These are phyloP conservation scores for Limonius californicus DNA, from an alignment of 1,140 invertebrate genomes.

Conservation along the genomic window DNA sequence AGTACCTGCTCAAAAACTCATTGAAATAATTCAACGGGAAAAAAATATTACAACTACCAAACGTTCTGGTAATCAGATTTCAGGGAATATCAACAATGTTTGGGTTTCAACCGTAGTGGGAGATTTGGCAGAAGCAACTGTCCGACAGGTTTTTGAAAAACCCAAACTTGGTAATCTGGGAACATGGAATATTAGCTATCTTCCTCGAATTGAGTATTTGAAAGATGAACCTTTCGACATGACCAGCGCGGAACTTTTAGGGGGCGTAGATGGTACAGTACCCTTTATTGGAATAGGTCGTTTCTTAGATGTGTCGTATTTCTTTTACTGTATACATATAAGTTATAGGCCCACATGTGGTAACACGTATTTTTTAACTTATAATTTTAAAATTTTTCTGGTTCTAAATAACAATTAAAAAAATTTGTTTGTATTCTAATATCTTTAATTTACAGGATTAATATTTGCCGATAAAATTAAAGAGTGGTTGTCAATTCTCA, in stretches of 20 bases:
- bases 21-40: slow-evolving; percentile 25
- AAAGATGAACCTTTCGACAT: slow-evolving; percentile 53
- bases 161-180: slow-evolving; percentile 55
- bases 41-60: slow-evolving; percentile 19
- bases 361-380: too few relatives aligned
- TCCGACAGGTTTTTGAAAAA: slow-evolving; percentile 55
- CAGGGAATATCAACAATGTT: slow-evolving; percentile 52
- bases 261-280: slow-evolving; percentile 60
- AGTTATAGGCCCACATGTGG: too few relatives aligned
- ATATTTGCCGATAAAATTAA: slow-evolving; percentile 55
- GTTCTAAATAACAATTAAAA: too few relatives aligned
- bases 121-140: slow-evolving; percentile 59
- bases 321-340: too few relatives aligned
- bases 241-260: slow-evolving; percentile 62
- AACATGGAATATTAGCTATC: slow-evolving; percentile 61
- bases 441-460: slow-evolving; percentile 52
- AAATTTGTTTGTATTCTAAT: slow-evolving; percentile 17
- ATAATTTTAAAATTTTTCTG: too few relatives aligned
- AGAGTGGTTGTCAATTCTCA: slow-evolving; percentile 50
- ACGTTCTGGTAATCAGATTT: slow-evolving; percentile 9
- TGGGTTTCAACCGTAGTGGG: slow-evolving; percentile 62
- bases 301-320: too few relatives aligned
- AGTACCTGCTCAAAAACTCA: slow-evolving; percentile 44
- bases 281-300: too few relatives aligned
- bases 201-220: slow-evolving; percentile 57